Evolutionary conservation across 2,888 invertebrate species (phyloP).

Genomic region (Chymomyza caudatula): DNA sequence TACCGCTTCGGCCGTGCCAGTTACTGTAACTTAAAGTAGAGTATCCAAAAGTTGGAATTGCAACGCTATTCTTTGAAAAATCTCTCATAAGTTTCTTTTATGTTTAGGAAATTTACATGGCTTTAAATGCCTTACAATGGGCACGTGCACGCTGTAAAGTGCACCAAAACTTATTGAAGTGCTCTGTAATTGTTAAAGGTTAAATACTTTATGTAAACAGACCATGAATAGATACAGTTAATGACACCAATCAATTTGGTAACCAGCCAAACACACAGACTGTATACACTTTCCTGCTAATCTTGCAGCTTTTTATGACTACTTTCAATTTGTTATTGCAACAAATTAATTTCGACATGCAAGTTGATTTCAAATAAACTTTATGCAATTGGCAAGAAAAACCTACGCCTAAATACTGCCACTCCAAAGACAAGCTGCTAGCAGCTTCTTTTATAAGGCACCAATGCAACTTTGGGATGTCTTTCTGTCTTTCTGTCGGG

Average conservation of each 20-base stretch:
- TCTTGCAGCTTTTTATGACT: slow-evolving; percentile 18
- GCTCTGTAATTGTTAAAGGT: background rate
- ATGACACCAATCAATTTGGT: background rate
- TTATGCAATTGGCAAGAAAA: slow-evolving; percentile 58
- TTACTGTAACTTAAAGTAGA: background rate
- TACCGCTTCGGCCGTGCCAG: too few species aligned
- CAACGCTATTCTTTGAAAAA: background rate
- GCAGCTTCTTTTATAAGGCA: background rate
- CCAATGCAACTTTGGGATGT: background rate
- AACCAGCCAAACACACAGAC: background rate
- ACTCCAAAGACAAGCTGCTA: slow-evolving; percentile 12
- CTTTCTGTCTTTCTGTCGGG: too few species aligned
- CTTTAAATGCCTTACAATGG: background rate
- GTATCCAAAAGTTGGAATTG: background rate
- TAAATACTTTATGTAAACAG: background rate
- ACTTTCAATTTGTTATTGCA: slow-evolving; percentile 66
- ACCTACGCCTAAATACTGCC: slow-evolving; percentile 54
- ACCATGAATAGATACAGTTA: background rate
- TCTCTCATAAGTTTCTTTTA: background rate
- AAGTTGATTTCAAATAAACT: slow-evolving; percentile 63
- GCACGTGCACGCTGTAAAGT: background rate
- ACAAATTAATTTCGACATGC: slow-evolving; percentile 68
- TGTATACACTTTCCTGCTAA: background rate
- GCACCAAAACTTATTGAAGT: background rate
- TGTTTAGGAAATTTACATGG: background rate